A percentile compares a stretch with the other conserved stretches of the same genome.
Evolutionary conservation across 2,888 invertebrate species (phyloP).

Genomic region (Aradus depressus): DNA sequence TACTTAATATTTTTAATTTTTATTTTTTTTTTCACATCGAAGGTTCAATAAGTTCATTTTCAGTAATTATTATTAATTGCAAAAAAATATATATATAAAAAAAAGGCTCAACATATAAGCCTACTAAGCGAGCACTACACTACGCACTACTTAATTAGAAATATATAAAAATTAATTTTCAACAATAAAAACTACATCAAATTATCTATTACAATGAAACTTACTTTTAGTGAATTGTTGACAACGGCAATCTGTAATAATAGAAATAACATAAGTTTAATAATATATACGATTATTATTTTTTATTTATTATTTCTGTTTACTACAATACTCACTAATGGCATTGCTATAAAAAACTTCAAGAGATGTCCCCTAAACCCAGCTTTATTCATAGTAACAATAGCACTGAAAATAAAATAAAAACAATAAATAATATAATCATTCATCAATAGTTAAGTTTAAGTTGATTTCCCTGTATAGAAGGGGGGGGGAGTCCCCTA

Average conservation of each 20-base stretch:
- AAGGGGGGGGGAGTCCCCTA: too few species aligned
- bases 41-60: too few species aligned
- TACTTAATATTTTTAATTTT: too few species aligned
- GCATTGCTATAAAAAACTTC: constrained; percentile 74
- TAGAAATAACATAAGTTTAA: constrained; percentile 10
- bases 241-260: constrained; percentile 76
- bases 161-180: neutral
- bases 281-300: neutral
- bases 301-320: neutral
- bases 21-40: too few species aligned
- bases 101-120: too few species aligned
- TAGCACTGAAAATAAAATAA: constrained; percentile 56
- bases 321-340: constrained; percentile 51
- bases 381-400: constrained; percentile 73
- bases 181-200: constrained; percentile 4
- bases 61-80: too few species aligned
- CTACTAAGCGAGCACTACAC: too few species aligned
- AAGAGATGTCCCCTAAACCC: constrained; percentile 64
- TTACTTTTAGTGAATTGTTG: constrained; percentile 77
- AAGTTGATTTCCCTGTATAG: too few species aligned
- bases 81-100: too few species aligned
- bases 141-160: too few species aligned
- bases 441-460: too few species aligned
- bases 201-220: constrained; percentile 14
- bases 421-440: too few species aligned